Evolutionary conservation across 2,113 vertebrate species (phyloP).

Genomic region (Pipa parva): DNA sequence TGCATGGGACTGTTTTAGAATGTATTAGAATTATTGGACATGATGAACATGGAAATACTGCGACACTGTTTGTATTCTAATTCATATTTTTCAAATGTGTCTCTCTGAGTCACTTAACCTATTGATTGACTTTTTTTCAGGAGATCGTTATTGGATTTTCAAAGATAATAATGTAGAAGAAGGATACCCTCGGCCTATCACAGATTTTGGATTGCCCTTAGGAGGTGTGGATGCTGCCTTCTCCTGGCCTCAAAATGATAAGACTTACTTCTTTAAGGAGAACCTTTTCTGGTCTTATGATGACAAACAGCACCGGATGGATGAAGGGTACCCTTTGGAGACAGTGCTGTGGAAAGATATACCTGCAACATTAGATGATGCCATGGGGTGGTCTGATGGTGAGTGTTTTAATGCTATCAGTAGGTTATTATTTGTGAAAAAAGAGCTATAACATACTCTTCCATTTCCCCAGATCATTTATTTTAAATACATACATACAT

Average conservation of each 20-base stretch:
- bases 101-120: no score
- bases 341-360: slow-evolving; percentile 82
- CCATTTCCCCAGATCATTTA: no score
- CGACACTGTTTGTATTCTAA: no score
- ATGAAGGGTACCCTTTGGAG: slow-evolving; percentile 83
- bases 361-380: slow-evolving; percentile 78
- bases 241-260: slow-evolving; percentile 88
- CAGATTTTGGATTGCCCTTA: slow-evolving; percentile 81
- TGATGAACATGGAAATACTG: no score
- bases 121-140: slow-evolving; percentile 52
- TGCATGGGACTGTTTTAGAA: no score
- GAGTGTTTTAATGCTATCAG: no score
- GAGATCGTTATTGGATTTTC: slow-evolving; percentile 92
- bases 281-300: slow-evolving; percentile 86
- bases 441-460: no score
- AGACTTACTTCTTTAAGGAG: slow-evolving; percentile 96
- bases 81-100: no score
- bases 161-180: slow-evolving; percentile 93
- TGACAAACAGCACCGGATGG: slow-evolving; percentile 80
- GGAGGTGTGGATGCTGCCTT: slow-evolving; percentile 86
- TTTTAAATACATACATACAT: no score
- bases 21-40: no score
- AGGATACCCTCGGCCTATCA: slow-evolving; percentile 85
- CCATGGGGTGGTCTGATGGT: slow-evolving; percentile 95
- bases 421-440: no score